Base-by-base conservation (phyloP, 2,113 vertebrate species). In the Bubo scandiacus region DNA sequence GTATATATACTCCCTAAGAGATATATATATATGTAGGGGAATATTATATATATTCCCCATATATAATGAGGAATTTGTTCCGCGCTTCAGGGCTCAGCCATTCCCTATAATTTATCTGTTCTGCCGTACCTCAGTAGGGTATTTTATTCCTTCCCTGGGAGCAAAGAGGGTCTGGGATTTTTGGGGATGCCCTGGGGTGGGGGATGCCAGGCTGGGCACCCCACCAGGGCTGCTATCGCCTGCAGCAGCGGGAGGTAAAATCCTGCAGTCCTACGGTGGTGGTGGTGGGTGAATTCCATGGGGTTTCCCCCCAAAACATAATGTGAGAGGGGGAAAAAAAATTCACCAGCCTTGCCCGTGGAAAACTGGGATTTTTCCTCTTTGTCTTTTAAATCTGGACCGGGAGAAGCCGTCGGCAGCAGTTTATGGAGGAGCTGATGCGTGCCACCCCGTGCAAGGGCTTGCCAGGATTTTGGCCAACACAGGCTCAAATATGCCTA, bases 391-490 rank as follows among this genome's bases (percentile, higher is more conserved):
- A 29, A 51, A 40, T n/a, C 71, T 16, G n/a, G 52, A 14, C 19
- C 3, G 6, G 52, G 62, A 75, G 30, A 12, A 67, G 43, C 22
- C 6, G 0, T 27, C 2, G 0, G 40, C 59, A 43, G 67, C 5
- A 2, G 59, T 51, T 66, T 58, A 10, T 3, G 30, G 77, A 38
- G 77, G 34, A 66, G n/a, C 49, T 17, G 65, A 34, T 10, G 6
- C 1, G 1, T 0, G 2, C 18, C 0, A 1, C 42, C 11, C 16
- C 1, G 3, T 27, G 51, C 26, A 15, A 75, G 38, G 43, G 6
- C 42, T 49, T 72, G 51, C 42, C 6, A 20, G 29, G 42, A 8
- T 68, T 83, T 61, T 54, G 80, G 15, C 55, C 63, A 11, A n/a
- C n/a, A 13, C 0, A 4, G 55, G 15, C 47, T 84, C 29, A 63